These are phyloP conservation scores for Chiloscyllium punctatum DNA, from an alignment of 2,797 vertebrate species.

Conservation along the genomic window DNA sequence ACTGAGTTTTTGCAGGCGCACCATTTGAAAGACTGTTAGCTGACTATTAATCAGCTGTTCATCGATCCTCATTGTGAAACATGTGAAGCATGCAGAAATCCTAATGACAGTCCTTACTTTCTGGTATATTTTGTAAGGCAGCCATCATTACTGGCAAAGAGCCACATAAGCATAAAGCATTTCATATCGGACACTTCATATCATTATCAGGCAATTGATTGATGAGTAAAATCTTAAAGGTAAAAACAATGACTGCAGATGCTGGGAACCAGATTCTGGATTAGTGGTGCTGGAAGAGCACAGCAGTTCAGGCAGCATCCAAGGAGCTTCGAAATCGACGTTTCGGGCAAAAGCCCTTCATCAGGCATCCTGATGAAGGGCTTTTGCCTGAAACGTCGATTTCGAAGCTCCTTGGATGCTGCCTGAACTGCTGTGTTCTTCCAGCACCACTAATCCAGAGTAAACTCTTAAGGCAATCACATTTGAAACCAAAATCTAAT, in stretches of 20 bases:
- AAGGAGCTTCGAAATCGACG: no score
- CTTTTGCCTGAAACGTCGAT: no score
- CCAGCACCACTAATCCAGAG: no score
- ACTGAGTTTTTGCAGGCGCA: background rate
- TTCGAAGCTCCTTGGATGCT: no score
- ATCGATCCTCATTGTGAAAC: constrained; percentile 3
- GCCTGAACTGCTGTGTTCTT: no score
- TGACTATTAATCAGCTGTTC: background rate
- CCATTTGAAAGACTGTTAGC: background rate
- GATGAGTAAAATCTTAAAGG: background rate
- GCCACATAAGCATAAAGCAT: background rate
- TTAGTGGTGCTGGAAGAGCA: no score
- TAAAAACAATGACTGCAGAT: no score
- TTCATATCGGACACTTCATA: background rate
- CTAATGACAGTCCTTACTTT: constrained; percentile 16
- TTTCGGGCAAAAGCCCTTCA: no score
- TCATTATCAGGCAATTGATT: background rate
- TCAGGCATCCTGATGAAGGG: no score
- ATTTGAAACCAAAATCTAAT: background rate
- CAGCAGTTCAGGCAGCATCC: no score
- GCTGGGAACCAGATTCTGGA: no score
- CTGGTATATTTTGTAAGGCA: constrained; percentile 24
- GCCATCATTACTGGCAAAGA: background rate
- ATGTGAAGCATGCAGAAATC: background rate
- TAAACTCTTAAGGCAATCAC: background rate